Base-by-base conservation (phyloP, 1,140 invertebrate genomes). In the Papilio helenus region DNA sequence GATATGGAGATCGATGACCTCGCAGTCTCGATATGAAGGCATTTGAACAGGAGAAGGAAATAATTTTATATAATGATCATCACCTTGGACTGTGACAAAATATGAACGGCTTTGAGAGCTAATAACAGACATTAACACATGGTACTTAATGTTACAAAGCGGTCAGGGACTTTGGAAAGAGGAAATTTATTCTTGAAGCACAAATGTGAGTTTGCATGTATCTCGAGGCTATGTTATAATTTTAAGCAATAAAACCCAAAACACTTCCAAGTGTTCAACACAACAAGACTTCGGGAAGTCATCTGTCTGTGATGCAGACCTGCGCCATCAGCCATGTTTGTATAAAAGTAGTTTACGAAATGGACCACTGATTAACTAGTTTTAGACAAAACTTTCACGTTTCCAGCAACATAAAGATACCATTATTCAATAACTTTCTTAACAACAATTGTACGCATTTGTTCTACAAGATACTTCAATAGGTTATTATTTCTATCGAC, bases 1-100 rank as follows among this genome's bases (percentile, higher is more conserved):
- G 89, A 93, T 92, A 83, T 89, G 84, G 88, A 85, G 83, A 85
- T 79, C 82, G 83, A 80, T 74, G 84, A 87, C 92, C 91, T 92
- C 83, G 87, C 80, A 68, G 80, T 81, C 73, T 84, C 89, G 88
- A 91, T 89, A 86, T 86, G 83, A 92, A 87, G 51, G 85, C 84
- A 81, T 88, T 83, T 84, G 85, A 81, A 87, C 84, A 80, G 83
- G 83, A 84, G 79, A 86, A 90, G 90, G 89, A 93, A 92, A 87
- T 81, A 73, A 89, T 90, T 88, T 87, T 89, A 81, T 87, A 85
- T 87, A 88, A 93, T 88, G 83, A 88, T 82, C 84, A 84, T 90
- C 79, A 84, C 92, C 87, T 91, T 92, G 86, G 74, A 26, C 61
- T 68, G 81, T 80, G 82, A 84, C 82, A 84, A 90, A 88, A 84